Conservation (phyloP, 2,888 invertebrate genomes). For the Furcula furcula region DNA sequence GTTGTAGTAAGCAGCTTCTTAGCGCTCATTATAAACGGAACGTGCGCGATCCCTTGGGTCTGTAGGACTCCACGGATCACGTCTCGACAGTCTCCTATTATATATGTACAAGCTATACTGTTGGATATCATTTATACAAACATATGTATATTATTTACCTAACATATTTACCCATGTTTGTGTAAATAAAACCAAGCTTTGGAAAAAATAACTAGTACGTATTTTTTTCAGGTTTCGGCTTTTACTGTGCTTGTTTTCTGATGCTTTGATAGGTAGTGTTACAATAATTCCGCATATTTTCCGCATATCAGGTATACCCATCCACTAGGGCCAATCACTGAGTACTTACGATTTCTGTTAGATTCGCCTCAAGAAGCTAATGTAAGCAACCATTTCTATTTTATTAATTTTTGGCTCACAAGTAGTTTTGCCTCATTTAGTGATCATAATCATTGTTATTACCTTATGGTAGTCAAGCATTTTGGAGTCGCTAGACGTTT, state of each 20-base stretch:
- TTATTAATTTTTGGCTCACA: too few species aligned
- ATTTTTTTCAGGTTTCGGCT: background rate
- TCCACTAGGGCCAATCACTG: too few species aligned
- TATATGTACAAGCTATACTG: conserved; percentile 31
- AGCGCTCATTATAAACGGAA: conserved; percentile 16
- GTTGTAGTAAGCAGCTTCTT: conserved; percentile 16
- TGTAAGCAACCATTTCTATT: too few species aligned
- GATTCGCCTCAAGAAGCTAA: too few species aligned
- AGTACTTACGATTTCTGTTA: too few species aligned
- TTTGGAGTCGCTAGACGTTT: too few species aligned
- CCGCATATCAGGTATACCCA: too few species aligned
- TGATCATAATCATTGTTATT: too few species aligned
- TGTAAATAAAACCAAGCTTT: too few species aligned
- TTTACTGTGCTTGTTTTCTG: background rate
- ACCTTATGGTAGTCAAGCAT: too few species aligned
- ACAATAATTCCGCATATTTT: too few species aligned
- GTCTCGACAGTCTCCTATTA: conserved; percentile 29
- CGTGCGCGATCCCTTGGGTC: conserved; percentile 32
- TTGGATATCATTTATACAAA: conserved; percentile 19
- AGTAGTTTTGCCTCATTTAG: too few species aligned
- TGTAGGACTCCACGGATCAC: conserved; percentile 31
- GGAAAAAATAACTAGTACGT: background rate
- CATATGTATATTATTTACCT: conserved; percentile 14
- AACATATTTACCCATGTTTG: conserved; percentile 6
- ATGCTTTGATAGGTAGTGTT: background rate